These are phyloP conservation scores for Alitta virens DNA, from an alignment of 2,888 invertebrate genomes.

Conservation along the genomic window DNA sequence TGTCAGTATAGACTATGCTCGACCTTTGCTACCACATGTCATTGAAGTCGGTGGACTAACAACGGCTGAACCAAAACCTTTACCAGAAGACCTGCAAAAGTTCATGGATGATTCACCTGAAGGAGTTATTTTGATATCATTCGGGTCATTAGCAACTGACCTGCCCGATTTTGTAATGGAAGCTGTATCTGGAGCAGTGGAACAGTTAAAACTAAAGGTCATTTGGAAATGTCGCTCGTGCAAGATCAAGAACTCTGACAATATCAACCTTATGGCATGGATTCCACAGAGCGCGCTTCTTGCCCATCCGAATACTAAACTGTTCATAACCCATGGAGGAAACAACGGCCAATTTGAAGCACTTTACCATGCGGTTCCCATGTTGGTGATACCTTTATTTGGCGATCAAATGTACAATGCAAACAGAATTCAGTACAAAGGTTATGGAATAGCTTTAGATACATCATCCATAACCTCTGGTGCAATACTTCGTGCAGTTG, in stretches of 20 bases:
- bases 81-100: slow-evolving; percentile 11
- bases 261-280: slow-evolving; percentile 5
- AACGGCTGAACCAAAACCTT: slow-evolving; percentile 6
- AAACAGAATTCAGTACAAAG: slow-evolving; percentile 21
- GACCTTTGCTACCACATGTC: slow-evolving; percentile 20
- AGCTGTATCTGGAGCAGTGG: not conserved
- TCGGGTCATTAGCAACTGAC: slow-evolving; percentile 1
- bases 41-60: slow-evolving; percentile 20
- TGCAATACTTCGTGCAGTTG: slow-evolving; percentile 20
- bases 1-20: slow-evolving; percentile 15
- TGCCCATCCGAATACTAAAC: slow-evolving; percentile 28
- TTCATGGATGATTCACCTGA: not conserved
- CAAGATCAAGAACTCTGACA: not conserved
- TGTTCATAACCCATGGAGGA: slow-evolving; percentile 39
- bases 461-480: slow-evolving; percentile 12
- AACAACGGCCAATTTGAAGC: slow-evolving; percentile 34
- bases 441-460: slow-evolving; percentile 6
- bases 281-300: slow-evolving; percentile 11
- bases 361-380: slow-evolving; percentile 35
- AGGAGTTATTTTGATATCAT: slow-evolving; percentile 17
- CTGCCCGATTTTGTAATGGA: not conserved
- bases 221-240: too few species aligned
- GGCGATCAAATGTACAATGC: slow-evolving; percentile 32
- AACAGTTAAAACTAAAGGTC: not conserved
- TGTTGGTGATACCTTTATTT: slow-evolving; percentile 32